Base-by-base conservation (phyloP, 2,113 vertebrate genomes). In the Mohoua ochrocephala region DNA sequence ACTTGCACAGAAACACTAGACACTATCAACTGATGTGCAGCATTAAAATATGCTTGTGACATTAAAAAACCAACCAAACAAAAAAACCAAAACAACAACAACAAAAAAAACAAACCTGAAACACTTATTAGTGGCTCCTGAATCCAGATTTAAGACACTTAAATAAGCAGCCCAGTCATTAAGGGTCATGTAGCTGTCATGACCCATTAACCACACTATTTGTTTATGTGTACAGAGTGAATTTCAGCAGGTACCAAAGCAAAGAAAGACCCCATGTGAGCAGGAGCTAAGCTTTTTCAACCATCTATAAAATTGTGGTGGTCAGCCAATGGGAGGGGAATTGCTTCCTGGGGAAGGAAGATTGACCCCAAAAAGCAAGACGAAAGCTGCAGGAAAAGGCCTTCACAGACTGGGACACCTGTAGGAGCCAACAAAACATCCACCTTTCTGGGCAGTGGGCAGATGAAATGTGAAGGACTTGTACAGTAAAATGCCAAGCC, bases 1-100 rank as follows among this genome's bases (percentile, higher is more conserved):
- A 95, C 87, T 91, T 76, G 82, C 92, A 97, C 81, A 93, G 95
- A 89, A 95, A 93, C 84, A 86, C 85, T 61, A 74, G 64, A 56
- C 1, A 15, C 39, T 89, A 87, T 20, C 50, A 95, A 30, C 56
- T 81, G 35, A 92, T 28, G 15, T 42, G 44, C 21, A 60, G 45
- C 26, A 37, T 52, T 70, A 84, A n/a, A 59, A 86, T 74, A 63
- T 7, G 35, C 5, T 68, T 76, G 67, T 63, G 47, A 61, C 22
- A 60, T 22, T 31, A n/a, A 77, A 63, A 90, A 54, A 37, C 10
- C 14, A 69, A 69, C 4, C 26, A 47, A 69, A 47, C 28, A 71
- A 47, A 73, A 86, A 52, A 6, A 1, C 7, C 11, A 22, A 44
- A 59, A 44, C 6, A 65, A 56, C 13, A 50, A 33, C 64, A 47